Base-by-base conservation (phyloP, 2,113 vertebrate genomes). In the Albula goreensis region DNA sequence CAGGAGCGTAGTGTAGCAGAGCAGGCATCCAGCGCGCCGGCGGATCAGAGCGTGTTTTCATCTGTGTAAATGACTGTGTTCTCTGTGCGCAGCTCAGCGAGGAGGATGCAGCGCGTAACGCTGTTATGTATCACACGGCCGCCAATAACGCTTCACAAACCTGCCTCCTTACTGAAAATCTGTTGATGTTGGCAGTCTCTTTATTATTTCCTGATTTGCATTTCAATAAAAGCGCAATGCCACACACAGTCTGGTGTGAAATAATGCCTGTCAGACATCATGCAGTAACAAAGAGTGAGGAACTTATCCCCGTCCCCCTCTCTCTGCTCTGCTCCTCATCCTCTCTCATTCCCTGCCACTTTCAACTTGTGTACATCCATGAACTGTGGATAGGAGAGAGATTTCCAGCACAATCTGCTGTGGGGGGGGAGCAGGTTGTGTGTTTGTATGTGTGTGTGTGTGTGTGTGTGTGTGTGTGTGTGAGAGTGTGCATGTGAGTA, bases 191-290 rank as follows among this genome's bases (percentile, higher is more conserved):
- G 25, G 41, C 52, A 80, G 63, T 85, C 63, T 78, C 83, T 56
- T 85, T 85, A 77, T 85, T 82, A 74, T 78, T 31, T 84, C 66
- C 83, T 82, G 79, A 80, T 87, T 85, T 85, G 86, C 83, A 81
- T 85, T 85, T 80, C 79, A 82, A 77, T 85, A 78, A 82, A 31
- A 41, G 31, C 50, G 31, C 79, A 41, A 50, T 82, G 48, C 82
- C 83, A 50, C 51, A 57, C 51, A 52, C 78, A 22, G 41, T 78
- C 82, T 74, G 78, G 63, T 80, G 50, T 31, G 63, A 52, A 50
- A 53, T 87, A 63, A 87, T 81, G 77, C 57, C 86, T 84, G 82
- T 53, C 74, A 84, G 49, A 41, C 22, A 22, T 50, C 50, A 52
- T 74, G 78, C 25, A 66, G 60, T 80, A 87, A 56, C 25, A 81